A percentile compares a stretch with the other conserved stretches of the same genome.
phyloP scores from a whole-genome alignment of 1,140 invertebrate genomes.

The Meloidogyne floridensis region DNA sequence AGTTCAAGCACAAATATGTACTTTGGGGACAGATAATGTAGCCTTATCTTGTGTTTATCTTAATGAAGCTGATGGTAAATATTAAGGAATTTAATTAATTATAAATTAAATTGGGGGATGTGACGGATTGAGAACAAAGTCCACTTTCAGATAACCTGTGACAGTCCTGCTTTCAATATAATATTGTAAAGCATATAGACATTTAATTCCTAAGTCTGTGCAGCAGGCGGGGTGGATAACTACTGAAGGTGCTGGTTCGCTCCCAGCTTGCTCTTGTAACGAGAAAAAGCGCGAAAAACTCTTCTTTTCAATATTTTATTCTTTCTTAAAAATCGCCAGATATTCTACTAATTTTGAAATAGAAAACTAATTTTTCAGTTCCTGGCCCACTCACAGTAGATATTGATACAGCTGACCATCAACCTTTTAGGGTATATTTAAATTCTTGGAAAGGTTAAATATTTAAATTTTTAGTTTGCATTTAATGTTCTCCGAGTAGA shows the following conservation, averaged over 20 bases:
- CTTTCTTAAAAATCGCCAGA: no score
- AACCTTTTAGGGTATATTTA: constrained; percentile 46
- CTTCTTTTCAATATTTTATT: not conserved
- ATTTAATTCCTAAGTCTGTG: no score
- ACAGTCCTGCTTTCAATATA: no score
- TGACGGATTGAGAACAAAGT: no score
- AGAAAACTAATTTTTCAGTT: not conserved
- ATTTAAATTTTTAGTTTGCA: constrained; percentile 36
- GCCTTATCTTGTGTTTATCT: constrained; percentile 47
- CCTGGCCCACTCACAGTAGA: constrained; percentile 47
- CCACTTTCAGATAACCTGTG: no score
- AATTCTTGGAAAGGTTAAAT: constrained; percentile 2
- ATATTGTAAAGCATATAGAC: no score
- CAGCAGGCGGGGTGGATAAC: no score
- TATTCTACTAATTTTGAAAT: no score
- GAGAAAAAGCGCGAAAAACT: no score
- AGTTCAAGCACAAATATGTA: constrained; percentile 52
- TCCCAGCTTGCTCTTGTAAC: no score
- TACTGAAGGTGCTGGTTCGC: no score
- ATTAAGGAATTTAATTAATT: not conserved
- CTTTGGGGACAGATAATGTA: constrained; percentile 47
- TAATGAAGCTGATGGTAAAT: constrained; percentile 37
- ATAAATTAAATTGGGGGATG: no score
- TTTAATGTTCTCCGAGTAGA: constrained; percentile 48
- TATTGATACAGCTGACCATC: constrained; percentile 48